Conservation (phyloP, 2,888 invertebrate genomes). For the Eupithecia subumbrata region DNA sequence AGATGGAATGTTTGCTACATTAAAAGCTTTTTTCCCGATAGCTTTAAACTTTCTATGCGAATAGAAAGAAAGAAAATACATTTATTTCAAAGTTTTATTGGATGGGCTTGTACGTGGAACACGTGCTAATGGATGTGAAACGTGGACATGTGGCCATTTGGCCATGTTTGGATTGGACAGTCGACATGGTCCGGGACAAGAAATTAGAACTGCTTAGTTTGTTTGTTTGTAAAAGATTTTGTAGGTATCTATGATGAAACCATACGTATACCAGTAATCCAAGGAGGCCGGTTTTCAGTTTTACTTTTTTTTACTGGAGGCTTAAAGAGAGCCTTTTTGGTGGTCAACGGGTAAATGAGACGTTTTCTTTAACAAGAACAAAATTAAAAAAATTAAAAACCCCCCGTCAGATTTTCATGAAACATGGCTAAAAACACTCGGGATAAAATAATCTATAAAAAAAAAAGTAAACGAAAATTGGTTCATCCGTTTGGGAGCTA, state of each 20-base stretch:
- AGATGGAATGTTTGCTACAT: background rate
- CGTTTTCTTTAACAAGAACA: too few species aligned
- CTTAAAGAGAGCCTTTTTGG: too few species aligned
- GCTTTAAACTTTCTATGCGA: background rate
- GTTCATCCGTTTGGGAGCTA: too few species aligned
- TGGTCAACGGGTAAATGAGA: too few species aligned
- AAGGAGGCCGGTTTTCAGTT: too few species aligned
- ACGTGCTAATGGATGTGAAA: background rate
- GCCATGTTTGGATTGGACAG: background rate
- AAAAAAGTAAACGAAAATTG: too few species aligned
- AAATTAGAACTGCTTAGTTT: background rate
- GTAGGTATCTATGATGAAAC: background rate
- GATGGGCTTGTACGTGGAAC: background rate
- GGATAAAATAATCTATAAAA: too few species aligned
- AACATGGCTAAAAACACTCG: too few species aligned
- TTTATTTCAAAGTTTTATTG: background rate
- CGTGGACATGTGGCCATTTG: background rate
- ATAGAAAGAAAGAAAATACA: background rate
- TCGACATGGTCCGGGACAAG: background rate
- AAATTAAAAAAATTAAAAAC: too few species aligned
- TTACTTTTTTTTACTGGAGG: too few species aligned
- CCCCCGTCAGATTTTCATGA: too few species aligned
- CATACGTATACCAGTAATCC: background rate
- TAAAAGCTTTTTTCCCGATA: background rate
- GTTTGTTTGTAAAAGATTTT: background rate